Conservation (phyloP, 2,888 invertebrate genomes). For the Drosophila koepferae region DNA sequence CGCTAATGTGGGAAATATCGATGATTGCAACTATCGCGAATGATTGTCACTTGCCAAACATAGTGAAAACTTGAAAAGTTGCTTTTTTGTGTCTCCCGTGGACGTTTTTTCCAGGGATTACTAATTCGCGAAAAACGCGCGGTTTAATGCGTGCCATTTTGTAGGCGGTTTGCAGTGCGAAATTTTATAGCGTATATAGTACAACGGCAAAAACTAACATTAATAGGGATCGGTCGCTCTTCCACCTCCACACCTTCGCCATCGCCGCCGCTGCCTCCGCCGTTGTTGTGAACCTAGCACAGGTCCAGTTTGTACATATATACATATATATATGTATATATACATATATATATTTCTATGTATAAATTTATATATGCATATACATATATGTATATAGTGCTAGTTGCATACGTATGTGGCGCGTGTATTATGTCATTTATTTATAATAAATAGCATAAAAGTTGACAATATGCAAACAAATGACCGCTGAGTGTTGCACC, state of each 20-base stretch:
- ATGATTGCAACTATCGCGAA: constrained; percentile 31
- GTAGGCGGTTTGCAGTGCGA: constrained; percentile 24
- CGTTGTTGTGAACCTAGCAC: constrained; percentile 48
- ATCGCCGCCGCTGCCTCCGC: constrained; percentile 20
- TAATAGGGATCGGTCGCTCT: constrained; percentile 53
- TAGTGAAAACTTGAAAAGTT: constrained; percentile 78
- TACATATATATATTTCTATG: constrained; percentile 5
- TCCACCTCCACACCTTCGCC: constrained; percentile 40
- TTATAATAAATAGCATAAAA: constrained; percentile 67
- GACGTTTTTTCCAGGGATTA: constrained; percentile 76
- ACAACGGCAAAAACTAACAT: constrained; percentile 35
- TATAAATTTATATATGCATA: constrained; percentile 21
- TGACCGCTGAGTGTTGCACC: constrained; percentile 62
- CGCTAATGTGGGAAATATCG: constrained; percentile 11
- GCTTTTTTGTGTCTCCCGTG: constrained; percentile 71
- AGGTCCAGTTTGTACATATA: constrained; percentile 68
- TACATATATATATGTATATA: constrained; percentile 28
- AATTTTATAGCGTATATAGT: constrained; percentile 22
- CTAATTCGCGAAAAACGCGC: constrained; percentile 66
- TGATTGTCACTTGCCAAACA: constrained; percentile 61
- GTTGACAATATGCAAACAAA: constrained; percentile 56
- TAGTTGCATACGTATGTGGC: constrained; percentile 63
- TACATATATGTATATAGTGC: constrained; percentile 42
- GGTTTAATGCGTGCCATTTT: constrained; percentile 49
- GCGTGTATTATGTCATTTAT: constrained; percentile 78